Base-by-base conservation (phyloP, 2,888 invertebrate genomes). In the Quadroppia sp. region DNA sequence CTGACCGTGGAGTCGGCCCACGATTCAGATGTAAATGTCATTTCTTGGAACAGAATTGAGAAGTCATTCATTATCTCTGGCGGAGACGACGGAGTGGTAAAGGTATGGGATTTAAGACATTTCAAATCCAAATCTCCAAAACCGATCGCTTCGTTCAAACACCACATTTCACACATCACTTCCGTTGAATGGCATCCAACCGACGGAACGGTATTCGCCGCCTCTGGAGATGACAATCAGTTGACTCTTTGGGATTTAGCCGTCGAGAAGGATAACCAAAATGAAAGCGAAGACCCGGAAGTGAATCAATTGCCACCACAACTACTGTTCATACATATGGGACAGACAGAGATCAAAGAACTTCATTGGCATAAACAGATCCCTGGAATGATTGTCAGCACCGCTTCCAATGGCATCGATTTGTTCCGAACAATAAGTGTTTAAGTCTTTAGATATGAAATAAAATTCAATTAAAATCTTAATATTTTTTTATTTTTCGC, bases 331-430 rank as follows among this genome's bases (percentile, higher is more conserved):
- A 94, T 98, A 78, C 99, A 99, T 82, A 94, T 96, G 61, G 99
- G 99, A 56, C 98, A 98, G 83, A 90, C 88, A 75, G 96, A 99
- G 82, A 90, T 99, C 74, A 99, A 99, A 82, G 99, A 99, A 85
- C 84, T 98, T 40, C 98, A 98, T 82, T 99, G 99, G 98, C 98
- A 99, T 84, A 88, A 89, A 32, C 97, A 99, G 85, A 86, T 97
- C 77, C 91, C 96, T 0, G 97, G 98, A 13, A 88, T 92, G 1
- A 86, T 99, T 71, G 86, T 99, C 67, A 94, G 94, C 76, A 99
- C 99, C 36, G 94, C 99, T 15, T 88, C 90, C 78, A 91, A 90
- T 81, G 98, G 97, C 74, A 96, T 99, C 81, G 96, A 99, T 85
- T 87, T 99, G 82, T 99, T 99, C 83, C 90, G 92, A 84, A 95